A percentile compares a stretch with the other conserved stretches of the same genome.
These are phyloP conservation scores for Polymixis lichenea DNA, from an alignment of 2,888 invertebrate genomes.

Conservation along the genomic window DNA sequence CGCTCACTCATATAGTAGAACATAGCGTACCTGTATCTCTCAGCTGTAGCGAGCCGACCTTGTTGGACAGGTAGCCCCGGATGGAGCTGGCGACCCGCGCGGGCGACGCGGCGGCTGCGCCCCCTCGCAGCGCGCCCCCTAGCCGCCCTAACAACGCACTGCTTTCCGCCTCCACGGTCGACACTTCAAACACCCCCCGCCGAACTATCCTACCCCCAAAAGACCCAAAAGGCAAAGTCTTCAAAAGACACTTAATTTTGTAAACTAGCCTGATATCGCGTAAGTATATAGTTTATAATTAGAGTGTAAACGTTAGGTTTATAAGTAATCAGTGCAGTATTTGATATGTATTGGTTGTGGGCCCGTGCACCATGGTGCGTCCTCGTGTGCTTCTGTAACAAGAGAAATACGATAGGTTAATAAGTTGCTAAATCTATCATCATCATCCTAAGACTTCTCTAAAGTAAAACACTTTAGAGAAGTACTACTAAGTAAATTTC, in stretches of 20 bases:
- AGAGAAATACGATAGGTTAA: constrained; percentile 35
- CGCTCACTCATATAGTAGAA: not conserved
- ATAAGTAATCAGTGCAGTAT: constrained; percentile 83
- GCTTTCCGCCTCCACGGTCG: constrained; percentile 89
- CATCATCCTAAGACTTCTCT: too few species aligned
- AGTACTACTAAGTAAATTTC: not conserved
- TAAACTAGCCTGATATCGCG: constrained; percentile 39
- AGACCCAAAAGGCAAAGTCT: not conserved
- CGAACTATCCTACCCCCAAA: constrained; percentile 43
- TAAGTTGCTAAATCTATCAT: too few species aligned
- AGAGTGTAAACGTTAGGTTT: constrained; percentile 56
- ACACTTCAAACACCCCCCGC: constrained; percentile 73
- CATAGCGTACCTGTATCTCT: constrained; percentile 93
- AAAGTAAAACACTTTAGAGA: too few species aligned
- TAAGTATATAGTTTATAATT: constrained; percentile 43
- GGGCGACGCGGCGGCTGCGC: constrained; percentile 93
- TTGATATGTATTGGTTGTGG: constrained; percentile 86
- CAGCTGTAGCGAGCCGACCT: constrained; percentile 92
- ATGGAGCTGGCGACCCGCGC: constrained; percentile 94
- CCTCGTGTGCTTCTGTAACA: constrained; percentile 81
- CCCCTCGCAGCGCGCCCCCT: constrained; percentile 92
- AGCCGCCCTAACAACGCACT: constrained; percentile 92
- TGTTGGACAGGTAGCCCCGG: constrained; percentile 93
- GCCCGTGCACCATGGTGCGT: constrained; percentile 83
- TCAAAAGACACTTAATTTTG: constrained; percentile 26